These are phyloP conservation scores for Neoarius graeffei DNA, from an alignment of 2,113 vertebrate genomes.

Conservation along the genomic window DNA sequence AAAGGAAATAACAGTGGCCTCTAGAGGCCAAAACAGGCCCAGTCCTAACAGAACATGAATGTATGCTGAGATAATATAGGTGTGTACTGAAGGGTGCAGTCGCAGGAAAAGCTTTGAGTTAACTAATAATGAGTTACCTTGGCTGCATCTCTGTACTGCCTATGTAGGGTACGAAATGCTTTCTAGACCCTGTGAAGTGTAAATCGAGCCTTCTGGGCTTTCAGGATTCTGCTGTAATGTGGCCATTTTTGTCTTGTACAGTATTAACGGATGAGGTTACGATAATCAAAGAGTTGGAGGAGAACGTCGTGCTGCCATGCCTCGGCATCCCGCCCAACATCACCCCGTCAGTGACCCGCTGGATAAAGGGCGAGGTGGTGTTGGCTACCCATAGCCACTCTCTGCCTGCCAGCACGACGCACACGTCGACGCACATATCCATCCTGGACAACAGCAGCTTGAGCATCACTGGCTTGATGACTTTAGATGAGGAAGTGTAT, in stretches of 20 bases:
- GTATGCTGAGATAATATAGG: neutral
- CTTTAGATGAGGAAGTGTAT: neutral
- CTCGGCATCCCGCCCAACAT: neutral
- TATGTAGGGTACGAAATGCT: neutral
- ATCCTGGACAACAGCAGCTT: slow-evolving; percentile 27
- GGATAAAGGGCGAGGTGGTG: neutral
- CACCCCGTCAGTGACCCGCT: neutral
- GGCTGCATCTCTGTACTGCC: neutral
- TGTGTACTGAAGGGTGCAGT: neutral
- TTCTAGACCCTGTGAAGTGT: neutral
- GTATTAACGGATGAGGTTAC: neutral
- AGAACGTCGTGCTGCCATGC: neutral
- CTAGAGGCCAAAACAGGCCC: too few relatives aligned
- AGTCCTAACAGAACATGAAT: neutral
- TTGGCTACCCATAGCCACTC: neutral
- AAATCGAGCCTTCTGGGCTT: neutral
- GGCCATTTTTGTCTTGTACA: neutral
- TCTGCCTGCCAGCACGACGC: neutral
- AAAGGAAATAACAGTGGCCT: too few relatives aligned
- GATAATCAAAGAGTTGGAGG: neutral
- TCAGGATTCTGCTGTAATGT: neutral
- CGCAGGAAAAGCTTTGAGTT: neutral
- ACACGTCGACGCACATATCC: neutral
- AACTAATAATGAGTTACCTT: neutral
- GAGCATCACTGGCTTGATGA: neutral